A percentile compares a stretch with the other conserved stretches of the same genome.
These are phyloP conservation scores for Listrodromus nycthemerus DNA, from an alignment of 2,888 invertebrate species.

Conservation along the genomic window DNA sequence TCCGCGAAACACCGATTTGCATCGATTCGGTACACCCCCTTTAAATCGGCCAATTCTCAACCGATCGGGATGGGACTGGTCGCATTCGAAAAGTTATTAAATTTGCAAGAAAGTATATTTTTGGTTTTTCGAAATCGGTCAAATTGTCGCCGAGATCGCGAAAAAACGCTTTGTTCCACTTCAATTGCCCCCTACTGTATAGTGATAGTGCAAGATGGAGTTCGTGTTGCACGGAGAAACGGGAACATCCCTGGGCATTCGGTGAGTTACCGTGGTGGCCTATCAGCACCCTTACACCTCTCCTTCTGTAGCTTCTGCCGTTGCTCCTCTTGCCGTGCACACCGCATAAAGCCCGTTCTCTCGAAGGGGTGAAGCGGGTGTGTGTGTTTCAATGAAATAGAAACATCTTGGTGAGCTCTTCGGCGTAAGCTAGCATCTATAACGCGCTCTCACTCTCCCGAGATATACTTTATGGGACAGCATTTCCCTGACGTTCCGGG, in stretches of 20 bases:
- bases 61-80: no score
- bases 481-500: slow-evolving; percentile 76
- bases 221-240: neutral
- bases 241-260: slow-evolving; percentile 1
- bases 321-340: neutral
- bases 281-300: slow-evolving; percentile 68
- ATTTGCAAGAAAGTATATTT: no score
- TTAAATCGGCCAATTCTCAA: no score
- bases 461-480: slow-evolving; percentile 79
- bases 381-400: slow-evolving; percentile 72
- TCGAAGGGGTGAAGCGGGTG: neutral
- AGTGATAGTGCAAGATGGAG: neutral
- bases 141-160: no score
- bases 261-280: slow-evolving; percentile 20
- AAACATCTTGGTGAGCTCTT: slow-evolving; percentile 73
- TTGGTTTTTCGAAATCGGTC: no score
- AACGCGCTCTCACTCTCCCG: slow-evolving; percentile 63
- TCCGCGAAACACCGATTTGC: no score
- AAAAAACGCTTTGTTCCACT: no score
- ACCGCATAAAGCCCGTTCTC: neutral
- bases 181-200: no score
- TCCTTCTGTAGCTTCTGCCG: slow-evolving; percentile 20
- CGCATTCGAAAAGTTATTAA: no score
- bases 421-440: slow-evolving; percentile 62
- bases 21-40: no score